These are phyloP conservation scores for Brachionus calyciflorus DNA, from an alignment of 1,140 invertebrate species.

Conservation along the genomic window DNA sequence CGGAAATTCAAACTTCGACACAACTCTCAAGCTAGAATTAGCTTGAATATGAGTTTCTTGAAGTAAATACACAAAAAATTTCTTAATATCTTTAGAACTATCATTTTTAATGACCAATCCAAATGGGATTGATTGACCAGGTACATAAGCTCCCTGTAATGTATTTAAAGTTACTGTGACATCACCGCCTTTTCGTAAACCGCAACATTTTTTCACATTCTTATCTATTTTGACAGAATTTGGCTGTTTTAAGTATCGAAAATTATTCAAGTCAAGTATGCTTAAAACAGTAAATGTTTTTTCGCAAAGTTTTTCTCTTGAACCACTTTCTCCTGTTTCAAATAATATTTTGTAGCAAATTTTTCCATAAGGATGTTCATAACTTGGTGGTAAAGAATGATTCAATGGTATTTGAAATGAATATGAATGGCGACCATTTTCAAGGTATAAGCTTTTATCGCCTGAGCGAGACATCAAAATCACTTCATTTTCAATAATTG, in stretches of 20 bases:
- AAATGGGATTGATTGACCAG: slow-evolving; percentile 27
- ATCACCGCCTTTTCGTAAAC: not conserved
- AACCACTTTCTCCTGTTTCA: slow-evolving; percentile 7
- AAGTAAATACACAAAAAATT: slow-evolving; percentile 26
- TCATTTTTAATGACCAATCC: slow-evolving; percentile 20
- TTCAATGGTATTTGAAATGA: slow-evolving; percentile 28
- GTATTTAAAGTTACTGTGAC: slow-evolving; percentile 8
- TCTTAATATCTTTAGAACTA: slow-evolving; percentile 25
- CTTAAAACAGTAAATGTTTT: slow-evolving; percentile 7
- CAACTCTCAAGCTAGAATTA: slow-evolving; percentile 26
- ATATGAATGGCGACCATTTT: slow-evolving; percentile 22
- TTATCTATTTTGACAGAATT: slow-evolving; percentile 26
- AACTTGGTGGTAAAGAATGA: slow-evolving; percentile 8
- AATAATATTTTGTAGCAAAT: slow-evolving; percentile 37
- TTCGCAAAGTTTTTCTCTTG: not conserved
- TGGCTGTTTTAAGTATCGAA: slow-evolving; percentile 12
- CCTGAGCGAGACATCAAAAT: not conserved
- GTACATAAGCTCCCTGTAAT: slow-evolving; percentile 6
- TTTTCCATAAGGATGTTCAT: slow-evolving; percentile 41
- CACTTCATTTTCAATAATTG: slow-evolving; percentile 25
- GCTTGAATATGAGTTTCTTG: slow-evolving; percentile 40
- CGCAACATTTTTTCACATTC: slow-evolving; percentile 5
- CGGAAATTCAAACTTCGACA: not conserved
- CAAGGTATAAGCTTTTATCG: slow-evolving; percentile 1
- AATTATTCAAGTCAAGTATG: slow-evolving; percentile 37